A percentile compares a stretch with the other conserved stretches of the same genome.
Evolutionary conservation across 2,113 vertebrate species (phyloP).

Genomic region (Lepus timidus): DNA sequence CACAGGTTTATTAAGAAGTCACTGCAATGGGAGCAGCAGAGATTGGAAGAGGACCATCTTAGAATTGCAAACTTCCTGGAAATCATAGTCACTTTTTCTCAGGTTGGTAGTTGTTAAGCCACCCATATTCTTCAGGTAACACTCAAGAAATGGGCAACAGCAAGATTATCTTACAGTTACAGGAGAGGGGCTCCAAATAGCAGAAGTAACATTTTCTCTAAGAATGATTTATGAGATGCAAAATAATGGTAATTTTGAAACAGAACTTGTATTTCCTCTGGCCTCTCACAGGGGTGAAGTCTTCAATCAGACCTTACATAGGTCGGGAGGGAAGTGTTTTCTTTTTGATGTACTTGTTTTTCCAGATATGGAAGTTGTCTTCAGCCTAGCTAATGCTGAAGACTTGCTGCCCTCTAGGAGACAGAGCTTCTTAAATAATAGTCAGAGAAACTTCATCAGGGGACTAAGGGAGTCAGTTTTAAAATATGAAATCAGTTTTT

Average conservation of each 20-base stretch:
- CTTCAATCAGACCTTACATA: background rate
- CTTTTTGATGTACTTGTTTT: background rate
- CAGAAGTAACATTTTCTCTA: background rate
- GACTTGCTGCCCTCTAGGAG: background rate
- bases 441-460: background rate
- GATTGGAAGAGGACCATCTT: background rate
- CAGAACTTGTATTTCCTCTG: background rate
- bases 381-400: background rate
- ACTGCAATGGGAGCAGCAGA: background rate
- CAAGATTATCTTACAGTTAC: background rate
- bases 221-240: background rate
- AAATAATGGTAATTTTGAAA: background rate
- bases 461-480: background rate
- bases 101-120: background rate
- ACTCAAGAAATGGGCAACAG: background rate
- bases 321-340: background rate
- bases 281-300: background rate
- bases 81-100: background rate
- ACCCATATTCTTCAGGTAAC: background rate
- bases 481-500: background rate
- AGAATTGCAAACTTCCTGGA: background rate
- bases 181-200: background rate
- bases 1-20: background rate
- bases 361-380: background rate
- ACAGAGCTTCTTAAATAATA: background rate